Percentiles rank a stretch among this genome's conserved stretches.
Evolutionary conservation across 2,888 invertebrate species (phyloP).

Genomic region (Leptothorax acervorum): DNA sequence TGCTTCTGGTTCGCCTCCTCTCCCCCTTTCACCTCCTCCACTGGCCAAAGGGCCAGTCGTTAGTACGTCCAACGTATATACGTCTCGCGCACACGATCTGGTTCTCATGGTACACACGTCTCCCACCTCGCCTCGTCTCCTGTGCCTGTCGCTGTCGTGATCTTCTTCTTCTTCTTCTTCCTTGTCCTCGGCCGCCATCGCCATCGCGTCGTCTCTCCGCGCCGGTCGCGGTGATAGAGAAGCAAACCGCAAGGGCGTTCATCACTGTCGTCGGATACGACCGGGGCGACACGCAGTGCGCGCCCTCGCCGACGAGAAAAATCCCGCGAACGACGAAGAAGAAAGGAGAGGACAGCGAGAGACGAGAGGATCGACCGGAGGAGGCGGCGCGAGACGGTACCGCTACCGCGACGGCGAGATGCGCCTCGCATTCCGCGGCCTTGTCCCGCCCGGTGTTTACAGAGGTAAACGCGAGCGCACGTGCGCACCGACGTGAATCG

Average conservation of each 20-base stretch:
- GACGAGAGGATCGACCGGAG: background rate
- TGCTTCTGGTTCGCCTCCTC: constrained; percentile 16
- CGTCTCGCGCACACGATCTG: constrained; percentile 80
- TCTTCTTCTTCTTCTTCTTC: constrained; percentile 57
- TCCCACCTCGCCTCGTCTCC: constrained; percentile 56
- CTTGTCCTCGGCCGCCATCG: constrained; percentile 69
- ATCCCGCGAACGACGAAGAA: constrained; percentile 62
- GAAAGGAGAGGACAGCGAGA: constrained; percentile 48
- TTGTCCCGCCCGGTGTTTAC: constrained; percentile 81
- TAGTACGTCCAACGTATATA: constrained; percentile 84
- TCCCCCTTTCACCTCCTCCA: background rate
- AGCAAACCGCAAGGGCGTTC: constrained; percentile 82
- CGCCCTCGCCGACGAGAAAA: constrained; percentile 71
- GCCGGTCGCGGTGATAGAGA: constrained; percentile 80
- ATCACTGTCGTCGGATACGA: constrained; percentile 81
- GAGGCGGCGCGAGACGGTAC: constrained; percentile 58
- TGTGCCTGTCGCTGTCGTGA: constrained; percentile 34
- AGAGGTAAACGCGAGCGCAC: constrained; percentile 67
- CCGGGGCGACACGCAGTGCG: constrained; percentile 66
- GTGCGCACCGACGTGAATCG: constrained; percentile 51
- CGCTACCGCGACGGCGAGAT: constrained; percentile 55
- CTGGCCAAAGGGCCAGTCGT: constrained; percentile 75
- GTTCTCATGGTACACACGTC: constrained; percentile 74
- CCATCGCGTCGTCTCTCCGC: constrained; percentile 68
- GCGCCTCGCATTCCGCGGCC: constrained; percentile 80